Conservation (phyloP, 2,888 invertebrate genomes). For the Tigriopus californicus region DNA sequence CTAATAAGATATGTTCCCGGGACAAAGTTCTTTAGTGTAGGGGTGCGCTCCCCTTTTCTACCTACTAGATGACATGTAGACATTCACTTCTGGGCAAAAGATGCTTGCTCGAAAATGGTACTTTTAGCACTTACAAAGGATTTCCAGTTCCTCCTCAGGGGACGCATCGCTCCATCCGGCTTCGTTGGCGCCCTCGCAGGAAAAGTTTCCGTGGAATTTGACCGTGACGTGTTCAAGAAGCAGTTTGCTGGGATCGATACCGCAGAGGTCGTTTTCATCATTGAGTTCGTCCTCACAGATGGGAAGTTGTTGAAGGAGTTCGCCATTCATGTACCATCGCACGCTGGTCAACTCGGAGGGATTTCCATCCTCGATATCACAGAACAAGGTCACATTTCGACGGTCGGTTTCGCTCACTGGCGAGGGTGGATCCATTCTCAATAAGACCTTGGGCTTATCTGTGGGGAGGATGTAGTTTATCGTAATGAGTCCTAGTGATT, state of each 20-base stretch:
- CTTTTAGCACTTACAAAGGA: not conserved
- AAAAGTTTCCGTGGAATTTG: constrained; percentile 16
- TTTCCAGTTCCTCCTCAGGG: not conserved
- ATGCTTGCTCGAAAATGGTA: no score
- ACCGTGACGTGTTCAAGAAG: constrained; percentile 51
- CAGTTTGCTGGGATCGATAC: constrained; percentile 67
- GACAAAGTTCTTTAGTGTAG: no score
- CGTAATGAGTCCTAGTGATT: not conserved
- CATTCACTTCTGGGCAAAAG: no score
- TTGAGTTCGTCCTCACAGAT: constrained; percentile 42
- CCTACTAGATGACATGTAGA: no score
- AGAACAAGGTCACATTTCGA: constrained; percentile 62
- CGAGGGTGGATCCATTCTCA: constrained; percentile 33
- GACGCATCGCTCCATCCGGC: constrained; percentile 12
- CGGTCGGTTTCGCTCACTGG: constrained; percentile 52
- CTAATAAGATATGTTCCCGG: no score
- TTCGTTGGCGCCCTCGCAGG: constrained; percentile 13
- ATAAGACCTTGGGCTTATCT: constrained; percentile 21
- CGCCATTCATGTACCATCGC: constrained; percentile 67
- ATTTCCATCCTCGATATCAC: constrained; percentile 59
- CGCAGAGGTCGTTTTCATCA: constrained; percentile 38
- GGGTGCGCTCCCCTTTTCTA: no score
- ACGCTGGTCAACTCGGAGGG: constrained; percentile 49
- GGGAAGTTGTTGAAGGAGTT: constrained; percentile 61
- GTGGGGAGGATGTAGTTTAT: not conserved